Conservation (phyloP, 2,797 vertebrate species). For the Staurois parvus region DNA sequence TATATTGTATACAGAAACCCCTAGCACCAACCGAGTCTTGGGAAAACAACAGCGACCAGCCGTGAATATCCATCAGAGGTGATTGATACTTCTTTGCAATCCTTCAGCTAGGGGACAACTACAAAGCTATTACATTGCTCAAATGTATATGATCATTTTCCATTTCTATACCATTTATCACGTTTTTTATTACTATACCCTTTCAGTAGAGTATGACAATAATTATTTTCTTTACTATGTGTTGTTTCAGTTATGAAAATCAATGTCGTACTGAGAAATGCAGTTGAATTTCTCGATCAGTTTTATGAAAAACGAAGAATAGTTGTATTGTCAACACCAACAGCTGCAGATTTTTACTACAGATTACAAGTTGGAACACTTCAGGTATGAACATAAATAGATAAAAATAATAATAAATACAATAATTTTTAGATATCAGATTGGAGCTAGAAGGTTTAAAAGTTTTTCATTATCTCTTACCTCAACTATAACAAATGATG, state of each 20-base stretch:
- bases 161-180: not conserved
- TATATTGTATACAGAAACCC: not conserved
- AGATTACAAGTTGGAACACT: conserved; percentile 93
- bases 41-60: not conserved
- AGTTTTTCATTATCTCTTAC: not conserved
- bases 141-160: not conserved
- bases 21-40: not conserved
- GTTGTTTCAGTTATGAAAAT: conserved; percentile 90
- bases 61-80: not conserved
- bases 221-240: not conserved
- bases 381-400: conserved; percentile 86
- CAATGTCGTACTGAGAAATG: conserved; percentile 90
- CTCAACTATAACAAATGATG: not conserved
- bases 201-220: not conserved
- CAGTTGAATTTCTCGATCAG: conserved; percentile 92
- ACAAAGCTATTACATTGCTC: not conserved
- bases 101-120: not conserved
- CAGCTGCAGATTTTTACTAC: conserved; percentile 94
- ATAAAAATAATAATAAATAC: no score
- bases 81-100: no score
- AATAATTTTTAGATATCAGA: not conserved
- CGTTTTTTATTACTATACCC: not conserved
- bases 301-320: conserved; percentile 97
- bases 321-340: conserved; percentile 92
- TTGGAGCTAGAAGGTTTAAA: no score